Conservation (phyloP, 1,140 invertebrate genomes). For the Drosophila tsacasi region DNA sequence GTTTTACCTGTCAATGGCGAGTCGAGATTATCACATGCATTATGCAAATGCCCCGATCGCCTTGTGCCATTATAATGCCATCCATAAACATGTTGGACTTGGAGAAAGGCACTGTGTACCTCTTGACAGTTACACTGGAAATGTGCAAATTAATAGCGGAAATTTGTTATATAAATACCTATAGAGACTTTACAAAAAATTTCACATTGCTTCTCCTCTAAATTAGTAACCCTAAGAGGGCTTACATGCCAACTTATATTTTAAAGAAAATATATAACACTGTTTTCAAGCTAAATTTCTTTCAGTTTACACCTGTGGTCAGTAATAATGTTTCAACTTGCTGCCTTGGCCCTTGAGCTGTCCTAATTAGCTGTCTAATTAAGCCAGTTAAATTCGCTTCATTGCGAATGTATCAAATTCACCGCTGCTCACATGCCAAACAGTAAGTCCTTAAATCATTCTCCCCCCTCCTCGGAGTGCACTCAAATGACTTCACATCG, state of each 20-base stretch:
- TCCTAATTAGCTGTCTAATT: conserved; percentile 43
- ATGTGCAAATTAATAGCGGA: not conserved
- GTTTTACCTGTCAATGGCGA: conserved; percentile 11
- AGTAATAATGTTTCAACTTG: not conserved
- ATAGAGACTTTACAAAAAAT: not conserved
- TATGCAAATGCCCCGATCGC: conserved; percentile 22
- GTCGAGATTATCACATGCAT: conserved; percentile 14
- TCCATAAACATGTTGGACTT: not conserved
- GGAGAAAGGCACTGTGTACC: not conserved
- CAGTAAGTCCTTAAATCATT: conserved; percentile 17
- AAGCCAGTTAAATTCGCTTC: not conserved
- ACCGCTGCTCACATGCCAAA: conserved; percentile 8
- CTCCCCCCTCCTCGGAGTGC: not conserved
- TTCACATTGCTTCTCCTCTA: too few relatives aligned
- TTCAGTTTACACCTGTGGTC: not conserved
- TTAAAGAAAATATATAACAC: not conserved
- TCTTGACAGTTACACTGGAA: not conserved
- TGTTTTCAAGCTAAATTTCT: not conserved
- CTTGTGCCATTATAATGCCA: conserved; percentile 14
- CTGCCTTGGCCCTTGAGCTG: not conserved
- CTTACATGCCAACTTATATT: too few relatives aligned
- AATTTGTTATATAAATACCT: not conserved
- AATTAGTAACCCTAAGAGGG: not conserved
- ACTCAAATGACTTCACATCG: conserved; percentile 8
- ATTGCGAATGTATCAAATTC: not conserved